A percentile compares a stretch with the other conserved stretches of the same genome.
phyloP scores from a whole-genome alignment of 2,888 invertebrate species.

The Parnassius glacialis region DNA sequence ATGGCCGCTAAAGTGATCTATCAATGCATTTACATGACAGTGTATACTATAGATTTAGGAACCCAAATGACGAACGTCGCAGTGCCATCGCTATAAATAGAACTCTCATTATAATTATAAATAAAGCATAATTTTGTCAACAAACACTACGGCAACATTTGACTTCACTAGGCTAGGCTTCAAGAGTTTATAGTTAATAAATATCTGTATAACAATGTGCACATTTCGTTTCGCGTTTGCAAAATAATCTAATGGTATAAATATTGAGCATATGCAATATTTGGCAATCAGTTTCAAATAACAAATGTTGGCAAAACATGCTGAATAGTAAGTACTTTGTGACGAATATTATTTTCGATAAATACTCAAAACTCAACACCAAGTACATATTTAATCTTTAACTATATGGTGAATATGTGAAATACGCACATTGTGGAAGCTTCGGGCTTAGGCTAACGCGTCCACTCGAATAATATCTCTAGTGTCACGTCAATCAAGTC shows the following conservation, averaged over 20 bases:
- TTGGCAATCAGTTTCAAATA: slow-evolving; percentile 50
- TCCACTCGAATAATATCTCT: slow-evolving; percentile 41
- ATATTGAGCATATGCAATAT: slow-evolving; percentile 63
- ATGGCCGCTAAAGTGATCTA: slow-evolving; percentile 41
- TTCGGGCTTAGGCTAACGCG: slow-evolving; percentile 40
- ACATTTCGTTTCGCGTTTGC: slow-evolving; percentile 52
- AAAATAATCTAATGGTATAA: slow-evolving; percentile 43
- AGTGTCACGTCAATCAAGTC: slow-evolving; percentile 18
- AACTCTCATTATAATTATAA: slow-evolving; percentile 59
- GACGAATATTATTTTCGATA: slow-evolving; percentile 40
- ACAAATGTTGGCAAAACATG: slow-evolving; percentile 27
- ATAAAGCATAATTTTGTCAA: slow-evolving; percentile 74
- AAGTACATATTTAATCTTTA: slow-evolving; percentile 18
- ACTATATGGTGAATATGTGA: slow-evolving; percentile 43
- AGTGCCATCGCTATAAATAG: slow-evolving; percentile 64
- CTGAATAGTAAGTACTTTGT: slow-evolving; percentile 62
- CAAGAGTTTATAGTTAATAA: slow-evolving; percentile 57
- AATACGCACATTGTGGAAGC: slow-evolving; percentile 67
- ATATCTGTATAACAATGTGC: slow-evolving; percentile 65
- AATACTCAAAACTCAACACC: slow-evolving; percentile 24
- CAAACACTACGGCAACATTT: slow-evolving; percentile 72
- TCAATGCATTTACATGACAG: slow-evolving; percentile 30
- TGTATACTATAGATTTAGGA: slow-evolving; percentile 48
- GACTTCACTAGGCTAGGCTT: slow-evolving; percentile 63
- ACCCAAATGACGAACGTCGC: slow-evolving; percentile 54